Evolutionary conservation across 92 coral and sea anemone genomes (phyloP), one percentile per base, ranked within the genome.

Genomic region (Pocillopora grandis): DNA sequence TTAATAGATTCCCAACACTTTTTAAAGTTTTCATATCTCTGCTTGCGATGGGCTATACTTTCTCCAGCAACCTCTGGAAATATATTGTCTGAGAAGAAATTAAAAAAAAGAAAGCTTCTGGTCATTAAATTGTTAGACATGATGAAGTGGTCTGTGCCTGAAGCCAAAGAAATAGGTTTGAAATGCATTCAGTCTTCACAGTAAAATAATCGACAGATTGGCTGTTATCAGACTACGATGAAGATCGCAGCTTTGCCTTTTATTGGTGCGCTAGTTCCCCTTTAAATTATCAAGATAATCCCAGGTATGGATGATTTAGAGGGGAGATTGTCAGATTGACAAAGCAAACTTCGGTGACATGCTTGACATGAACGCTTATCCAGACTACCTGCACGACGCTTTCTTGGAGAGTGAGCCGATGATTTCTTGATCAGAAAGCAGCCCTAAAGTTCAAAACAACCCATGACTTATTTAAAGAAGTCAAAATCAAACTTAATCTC

Each of bases 61-160:
- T 88, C 90, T 31, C 90, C 90, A 52, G 18, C 8, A 42, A 88
- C 90, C 71, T 79, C 84, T 37, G 86, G 83, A 72, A 88, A 83
- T 60, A 11, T 48, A 33, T 68, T 80, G 12, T 82, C 88, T 76
- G 18, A 2, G 35, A 69, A 37, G 13, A 23, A 62, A 36, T 15
- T 9, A 55, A 37, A 37, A 15, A 70, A 20, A 55, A 48, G 12
- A 73, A 11, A 60, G 3, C 19, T 23, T 16, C 13, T 10, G 3
- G 9, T 18, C n/a, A 31, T 56, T 55, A 35, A 70, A 5, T 20
- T 70, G 55, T 68, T 70, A 36, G 20, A 33, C 75, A 37, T 10
- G 73, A 9, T 33, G 16, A 49, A 49, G 73, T 31, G 35, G 73
- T 35, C 73, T 69, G 55, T 68, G 20, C 68, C 1, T 19, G 7